Percentiles rank a stretch among this genome's conserved stretches.
phyloP scores from a whole-genome alignment of 2,797 vertebrate species.

The Centroberyx gerrardi region DNA sequence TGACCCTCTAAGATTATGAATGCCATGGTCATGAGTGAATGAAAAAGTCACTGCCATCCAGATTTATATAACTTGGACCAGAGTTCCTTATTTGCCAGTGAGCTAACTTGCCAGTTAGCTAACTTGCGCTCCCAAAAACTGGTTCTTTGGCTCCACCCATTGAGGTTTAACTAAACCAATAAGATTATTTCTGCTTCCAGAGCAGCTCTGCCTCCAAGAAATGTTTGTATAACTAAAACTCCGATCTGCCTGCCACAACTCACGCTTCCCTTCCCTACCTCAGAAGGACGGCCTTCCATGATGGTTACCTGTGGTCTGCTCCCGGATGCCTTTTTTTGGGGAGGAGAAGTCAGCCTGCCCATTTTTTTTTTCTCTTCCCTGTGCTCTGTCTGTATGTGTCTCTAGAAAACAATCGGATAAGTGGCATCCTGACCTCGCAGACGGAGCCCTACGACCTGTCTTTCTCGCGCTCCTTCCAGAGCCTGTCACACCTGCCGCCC shows the following conservation, averaged over 20 bases:
- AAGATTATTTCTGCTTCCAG: slow-evolving; percentile 25
- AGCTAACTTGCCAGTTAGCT: too few relatives aligned
- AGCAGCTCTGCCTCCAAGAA: slow-evolving; percentile 32
- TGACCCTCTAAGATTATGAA: too few relatives aligned
- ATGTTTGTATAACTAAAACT: slow-evolving; percentile 64
- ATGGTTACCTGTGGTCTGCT: slow-evolving; percentile 27
- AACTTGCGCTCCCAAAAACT: too few relatives aligned
- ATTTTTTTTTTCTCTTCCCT: slow-evolving; percentile 57
- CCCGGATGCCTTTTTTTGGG: slow-evolving; percentile 21
- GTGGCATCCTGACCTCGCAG: slow-evolving; percentile 98
- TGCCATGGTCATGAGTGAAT: too few relatives aligned
- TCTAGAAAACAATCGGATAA: slow-evolving; percentile 95
- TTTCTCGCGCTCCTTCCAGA: slow-evolving; percentile 99
- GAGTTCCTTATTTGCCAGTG: too few relatives aligned
- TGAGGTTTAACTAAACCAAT: too few relatives aligned
- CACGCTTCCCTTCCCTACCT: slow-evolving; percentile 46
- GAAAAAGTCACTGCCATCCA: too few relatives aligned
- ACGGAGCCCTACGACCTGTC: slow-evolving; percentile 98
- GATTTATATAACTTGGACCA: too few relatives aligned
- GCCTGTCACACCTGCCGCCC: slow-evolving; percentile 96
- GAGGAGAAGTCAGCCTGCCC: slow-evolving; percentile 62
- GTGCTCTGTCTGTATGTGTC: slow-evolving; percentile 83
- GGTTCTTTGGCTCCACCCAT: too few relatives aligned
- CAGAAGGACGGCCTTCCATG: slow-evolving; percentile 58
- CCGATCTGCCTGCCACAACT: slow-evolving; percentile 41